A percentile compares a stretch with the other conserved stretches of the same genome.
Evolutionary conservation across 1,140 invertebrate species (phyloP).

Genomic region (Holcopasites calliopsidis): DNA sequence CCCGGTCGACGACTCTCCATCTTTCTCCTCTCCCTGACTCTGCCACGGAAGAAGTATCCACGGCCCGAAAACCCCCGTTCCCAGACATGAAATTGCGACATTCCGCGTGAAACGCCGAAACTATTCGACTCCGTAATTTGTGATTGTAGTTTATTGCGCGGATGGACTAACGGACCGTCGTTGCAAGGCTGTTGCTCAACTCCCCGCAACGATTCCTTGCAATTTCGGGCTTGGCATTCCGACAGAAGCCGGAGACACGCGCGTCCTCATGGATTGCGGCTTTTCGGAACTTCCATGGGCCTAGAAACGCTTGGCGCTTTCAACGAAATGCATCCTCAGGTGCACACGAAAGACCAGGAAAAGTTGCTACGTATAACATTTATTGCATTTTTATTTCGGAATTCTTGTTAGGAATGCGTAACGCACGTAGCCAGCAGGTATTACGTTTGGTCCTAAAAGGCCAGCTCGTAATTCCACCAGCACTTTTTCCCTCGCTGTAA

Average conservation of each 20-base stretch:
- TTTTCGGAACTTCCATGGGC: constrained; percentile 49
- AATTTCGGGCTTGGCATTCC: constrained; percentile 64
- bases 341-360: neutral
- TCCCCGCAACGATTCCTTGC: constrained; percentile 60
- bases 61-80: constrained; percentile 69
- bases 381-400: constrained; percentile 48
- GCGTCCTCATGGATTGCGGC: constrained; percentile 54
- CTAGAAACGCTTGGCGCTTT: constrained; percentile 41
- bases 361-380: constrained; percentile 2
- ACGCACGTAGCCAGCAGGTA: constrained; percentile 29
- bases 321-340: neutral
- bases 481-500: constrained; percentile 58
- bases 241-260: constrained; percentile 50
- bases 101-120: constrained; percentile 79
- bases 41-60: constrained; percentile 57
- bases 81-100: constrained; percentile 79
- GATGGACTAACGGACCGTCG: constrained; percentile 73
- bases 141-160: constrained; percentile 80
- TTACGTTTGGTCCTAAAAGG: constrained; percentile 50
- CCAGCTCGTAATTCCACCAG: constrained; percentile 50
- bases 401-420: constrained; percentile 58
- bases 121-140: constrained; percentile 80
- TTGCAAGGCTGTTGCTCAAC: constrained; percentile 62
- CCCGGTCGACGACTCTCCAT: constrained; percentile 54
- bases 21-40: constrained; percentile 15